Base-by-base conservation (phyloP, 2,888 invertebrate genomes). In the Eledona agricola region DNA sequence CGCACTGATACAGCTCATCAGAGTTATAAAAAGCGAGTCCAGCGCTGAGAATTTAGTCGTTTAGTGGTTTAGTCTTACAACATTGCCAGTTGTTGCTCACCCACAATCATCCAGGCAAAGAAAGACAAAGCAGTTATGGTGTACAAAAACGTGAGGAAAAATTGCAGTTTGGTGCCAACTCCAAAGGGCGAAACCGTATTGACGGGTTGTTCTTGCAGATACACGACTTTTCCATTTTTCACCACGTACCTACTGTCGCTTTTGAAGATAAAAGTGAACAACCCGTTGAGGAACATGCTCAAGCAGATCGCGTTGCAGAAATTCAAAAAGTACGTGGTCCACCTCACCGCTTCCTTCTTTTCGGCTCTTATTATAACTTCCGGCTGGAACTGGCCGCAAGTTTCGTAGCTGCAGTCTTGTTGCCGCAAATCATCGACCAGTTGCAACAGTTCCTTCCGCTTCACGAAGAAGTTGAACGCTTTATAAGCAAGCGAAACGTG, bases 1-100 rank as follows among this genome's bases (percentile, higher is more conserved):
- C 1, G 60, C 60, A 28, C 60, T 60, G 3, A 60, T 43, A 38
- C 60, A 60, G 26, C 60, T 62, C 45, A 64, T 54, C 3, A 61
- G 25, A 6, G 60, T 54, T 28, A 59, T 62, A 35, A 58, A 62
- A 13, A 64, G 31, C 4, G 59, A 58, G 46, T 64, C 64, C 2
- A 64, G 38, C 31, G 43, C 59, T 53, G 10, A 2, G 45, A 45
- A 28, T 11, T 37, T 6, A 6, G n/a, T 5, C 5, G 4, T 5
- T 4, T 3, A 37, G n/a, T 19, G 16, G 19, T 15, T 16, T 9
- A 40, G 23, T 28, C 9, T 32, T 28, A 11, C 25, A 15, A 4
- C 12, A 19, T 34, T 28, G 1, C 17, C 42, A 43, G 12, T 20
- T 31, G 6, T 23, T 4, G 15, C 26, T 43, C 42, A 58, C 58